Evolutionary conservation across 1,140 invertebrate species (phyloP).

Genomic region (Xylocopa sonorina): DNA sequence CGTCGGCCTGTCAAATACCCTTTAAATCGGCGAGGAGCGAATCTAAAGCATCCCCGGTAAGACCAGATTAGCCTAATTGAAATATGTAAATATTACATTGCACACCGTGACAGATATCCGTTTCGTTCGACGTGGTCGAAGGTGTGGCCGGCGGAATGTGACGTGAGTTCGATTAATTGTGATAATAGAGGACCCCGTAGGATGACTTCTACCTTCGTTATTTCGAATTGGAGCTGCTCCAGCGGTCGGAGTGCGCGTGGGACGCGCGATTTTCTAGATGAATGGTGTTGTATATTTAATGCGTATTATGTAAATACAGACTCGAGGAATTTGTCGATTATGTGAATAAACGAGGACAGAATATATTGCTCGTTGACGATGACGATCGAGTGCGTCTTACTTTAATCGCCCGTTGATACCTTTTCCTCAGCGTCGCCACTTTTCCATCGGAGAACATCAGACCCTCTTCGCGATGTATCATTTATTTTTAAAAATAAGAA

Average conservation of each 20-base stretch:
- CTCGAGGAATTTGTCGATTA: neutral
- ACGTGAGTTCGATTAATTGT: slow-evolving; percentile 38
- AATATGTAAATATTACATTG: slow-evolving; percentile 38
- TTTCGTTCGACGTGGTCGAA: slow-evolving; percentile 1
- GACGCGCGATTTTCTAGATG: neutral
- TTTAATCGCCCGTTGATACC: neutral
- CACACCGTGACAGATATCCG: slow-evolving; percentile 16
- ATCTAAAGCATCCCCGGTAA: no score
- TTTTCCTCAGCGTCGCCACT: neutral
- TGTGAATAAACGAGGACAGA: slow-evolving; percentile 3
- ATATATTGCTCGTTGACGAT: no score
- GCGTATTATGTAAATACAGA: neutral
- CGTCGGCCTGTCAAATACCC: no score
- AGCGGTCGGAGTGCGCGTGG: neutral
- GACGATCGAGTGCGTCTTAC: neutral
- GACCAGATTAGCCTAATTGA: slow-evolving; percentile 35
- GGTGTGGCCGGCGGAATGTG: slow-evolving; percentile 40
- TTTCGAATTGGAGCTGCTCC: neutral
- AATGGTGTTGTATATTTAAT: neutral
- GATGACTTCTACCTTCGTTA: neutral
- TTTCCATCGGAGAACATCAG: neutral
- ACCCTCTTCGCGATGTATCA: neutral
- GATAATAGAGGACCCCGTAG: slow-evolving; percentile 30
- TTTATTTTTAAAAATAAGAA: neutral
- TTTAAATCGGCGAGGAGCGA: no score